Base-by-base conservation (phyloP, 2,797 vertebrate genomes). In the Uromys caudimaculatus region DNA sequence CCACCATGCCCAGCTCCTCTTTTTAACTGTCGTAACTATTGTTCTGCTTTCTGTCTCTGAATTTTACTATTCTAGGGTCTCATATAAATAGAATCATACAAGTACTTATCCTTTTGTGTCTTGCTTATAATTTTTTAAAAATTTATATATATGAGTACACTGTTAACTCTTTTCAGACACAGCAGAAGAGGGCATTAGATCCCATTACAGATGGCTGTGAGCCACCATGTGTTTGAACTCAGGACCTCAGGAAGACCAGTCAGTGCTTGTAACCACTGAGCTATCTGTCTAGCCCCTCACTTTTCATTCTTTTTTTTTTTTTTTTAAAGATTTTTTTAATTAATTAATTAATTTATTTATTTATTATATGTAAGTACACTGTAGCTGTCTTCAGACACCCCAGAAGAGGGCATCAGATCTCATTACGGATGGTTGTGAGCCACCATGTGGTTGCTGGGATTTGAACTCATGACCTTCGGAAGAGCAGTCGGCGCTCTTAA, bases 31-130 rank as follows among this genome's bases (percentile, higher is more conserved):
- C 52, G 41, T 38, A 88, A 89, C 76, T 19, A 16, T n/a, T 91
- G n/a, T 77, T 78, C 71, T 92, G 16, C 52, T 71, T 83, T 92
- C 32, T 92, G 2, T 83, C 47, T 88, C n/a, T 88, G 41, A 90
- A 77, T 77, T 76, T 91, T 83, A 91, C 58, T 93, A 17, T 69
- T 82, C 29, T 64, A 23, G 47, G 35, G 62, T 58, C 23, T 64
- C 38, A 78, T 83, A 24, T 78, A 78, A 89, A 10, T 54, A 52
- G 60, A 79, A 32, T 85, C 44, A 64, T 85, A 23, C 24, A 82
- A 58, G 27, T 50, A 92, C 84, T 71, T 90, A 54, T 32, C 38
- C 8, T 81, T 69, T 85, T 81, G 6, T 85, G 8, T 85, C 12
- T 62, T 73, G 38, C 38, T 71, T 38, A 10, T 38, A n/a, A 19